A percentile compares a stretch with the other conserved stretches of the same genome.
Evolutionary conservation across 2,113 vertebrate species (phyloP).

Genomic region (Gila orcuttii): DNA sequence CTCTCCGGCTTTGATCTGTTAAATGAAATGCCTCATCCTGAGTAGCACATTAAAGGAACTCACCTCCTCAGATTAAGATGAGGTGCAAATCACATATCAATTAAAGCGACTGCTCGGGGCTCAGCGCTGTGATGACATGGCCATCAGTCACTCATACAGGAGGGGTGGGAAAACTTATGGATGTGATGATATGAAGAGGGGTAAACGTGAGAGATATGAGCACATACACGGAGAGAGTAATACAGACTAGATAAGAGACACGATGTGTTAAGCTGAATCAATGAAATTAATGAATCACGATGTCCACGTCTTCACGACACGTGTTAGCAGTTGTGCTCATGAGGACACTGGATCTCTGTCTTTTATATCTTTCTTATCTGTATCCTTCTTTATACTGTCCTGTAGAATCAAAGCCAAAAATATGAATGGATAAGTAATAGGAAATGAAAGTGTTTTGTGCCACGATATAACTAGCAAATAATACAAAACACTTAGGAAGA

Average conservation of each 20-base stretch:
- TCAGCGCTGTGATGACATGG: constrained; percentile 4
- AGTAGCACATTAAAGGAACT: constrained; percentile 39
- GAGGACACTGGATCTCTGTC: neutral
- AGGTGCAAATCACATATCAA: constrained; percentile 36
- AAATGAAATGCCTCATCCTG: constrained; percentile 40
- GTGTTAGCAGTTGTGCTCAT: neutral
- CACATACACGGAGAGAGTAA: neutral
- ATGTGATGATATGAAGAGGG: neutral
- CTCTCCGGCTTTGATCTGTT: constrained; percentile 24
- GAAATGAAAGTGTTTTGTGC: neutral
- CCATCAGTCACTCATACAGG: constrained; percentile 3
- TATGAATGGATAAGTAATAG: neutral
- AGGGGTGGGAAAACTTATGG: neutral
- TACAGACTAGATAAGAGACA: neutral
- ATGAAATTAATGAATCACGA: neutral
- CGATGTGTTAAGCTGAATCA: neutral
- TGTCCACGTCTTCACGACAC: neutral
- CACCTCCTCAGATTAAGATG: constrained; percentile 27
- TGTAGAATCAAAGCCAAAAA: neutral
- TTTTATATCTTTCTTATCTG: neutral
- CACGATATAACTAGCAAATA: neutral
- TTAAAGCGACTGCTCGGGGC: constrained; percentile 3
- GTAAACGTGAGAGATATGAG: neutral
- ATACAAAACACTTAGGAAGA: no score
- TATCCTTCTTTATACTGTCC: neutral